Evolutionary conservation across 1,140 invertebrate species (phyloP), one percentile per base, ranked within the genome.

Genomic region (Chironomus striatipennis): DNA sequence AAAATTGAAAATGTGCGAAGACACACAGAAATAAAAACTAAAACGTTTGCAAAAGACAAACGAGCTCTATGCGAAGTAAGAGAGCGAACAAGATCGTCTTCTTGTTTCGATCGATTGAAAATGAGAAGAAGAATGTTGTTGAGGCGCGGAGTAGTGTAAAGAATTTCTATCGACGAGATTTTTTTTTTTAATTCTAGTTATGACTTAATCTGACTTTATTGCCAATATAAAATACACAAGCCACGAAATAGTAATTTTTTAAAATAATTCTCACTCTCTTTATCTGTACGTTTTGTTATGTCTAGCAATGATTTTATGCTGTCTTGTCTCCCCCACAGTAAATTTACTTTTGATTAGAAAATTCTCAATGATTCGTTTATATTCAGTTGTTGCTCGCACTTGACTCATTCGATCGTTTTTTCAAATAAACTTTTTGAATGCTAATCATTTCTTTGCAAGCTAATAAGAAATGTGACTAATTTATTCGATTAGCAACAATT

Each of bases 201-300:
- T 57, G 47, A 15, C 12, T 57, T 57, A 57, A 57, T 57, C 47
- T 57, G 47, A 57, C 47, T 57, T 57, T 57, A 57, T 57, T 57
- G 47, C 12, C 47, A 12, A 57, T 57, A 57, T 57, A n/a, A 12
- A n/a, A 57, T 57, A n/a, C 47, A 57, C 47, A 57, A 12, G 47
- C n/a, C 47, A 34, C 24, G 24, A 34, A 34, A 34, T 34, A 34
- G 24, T 34, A 34, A 34, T 34, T 34, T 34, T n/a, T 34, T 34
- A 34, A 2, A 2, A 2, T 34, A 34, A 34, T 34, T 34, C 24
- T 34, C 24, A 34, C 24, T 34, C 24, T 34, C 24, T 34, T 34
- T 34, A 34, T 34, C 1, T 34, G 24, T 34, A 34, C 24, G 24
- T 34, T 34, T 34, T 34, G 24, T 34, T 34, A 34, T 34, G 24